These are phyloP conservation scores for Genyomyrus donnyi DNA, from an alignment of 2,113 vertebrate genomes.

Conservation along the genomic window DNA sequence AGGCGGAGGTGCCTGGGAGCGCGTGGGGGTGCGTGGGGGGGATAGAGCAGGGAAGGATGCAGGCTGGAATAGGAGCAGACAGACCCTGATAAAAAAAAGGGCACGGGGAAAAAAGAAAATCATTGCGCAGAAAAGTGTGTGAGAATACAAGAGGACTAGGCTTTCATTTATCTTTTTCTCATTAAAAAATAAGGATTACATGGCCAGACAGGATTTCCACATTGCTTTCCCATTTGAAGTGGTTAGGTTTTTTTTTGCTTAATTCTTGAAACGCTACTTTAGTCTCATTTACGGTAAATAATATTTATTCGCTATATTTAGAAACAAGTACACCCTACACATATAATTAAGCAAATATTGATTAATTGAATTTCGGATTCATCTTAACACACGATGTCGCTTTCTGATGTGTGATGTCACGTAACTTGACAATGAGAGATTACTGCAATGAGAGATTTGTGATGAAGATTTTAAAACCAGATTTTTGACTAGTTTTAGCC, in stretches of 20 bases:
- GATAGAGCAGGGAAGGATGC: background rate
- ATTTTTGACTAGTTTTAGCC: background rate
- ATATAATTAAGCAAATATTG: background rate
- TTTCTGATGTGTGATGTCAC: background rate
- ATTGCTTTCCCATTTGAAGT: background rate
- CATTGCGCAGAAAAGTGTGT: background rate
- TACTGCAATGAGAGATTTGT: background rate
- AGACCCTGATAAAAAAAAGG: background rate
- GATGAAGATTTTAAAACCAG: background rate
- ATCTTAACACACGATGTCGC: background rate
- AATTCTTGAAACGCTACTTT: background rate
- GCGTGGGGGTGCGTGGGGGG: background rate
- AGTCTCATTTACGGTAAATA: background rate
- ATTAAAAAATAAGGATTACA: background rate
- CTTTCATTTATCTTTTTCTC: background rate
- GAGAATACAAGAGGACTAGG: background rate
- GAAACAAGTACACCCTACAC: background rate
- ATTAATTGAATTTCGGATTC: background rate
- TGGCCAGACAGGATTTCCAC: background rate
- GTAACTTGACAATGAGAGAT: no score
- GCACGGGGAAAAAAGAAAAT: background rate
- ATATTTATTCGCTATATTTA: background rate
- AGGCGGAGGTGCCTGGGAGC: background rate
- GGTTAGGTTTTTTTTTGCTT: background rate
- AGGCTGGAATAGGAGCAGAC: background rate